Evolutionary conservation across 2,888 invertebrate species (phyloP).

Genomic region (Eilema caniola): DNA sequence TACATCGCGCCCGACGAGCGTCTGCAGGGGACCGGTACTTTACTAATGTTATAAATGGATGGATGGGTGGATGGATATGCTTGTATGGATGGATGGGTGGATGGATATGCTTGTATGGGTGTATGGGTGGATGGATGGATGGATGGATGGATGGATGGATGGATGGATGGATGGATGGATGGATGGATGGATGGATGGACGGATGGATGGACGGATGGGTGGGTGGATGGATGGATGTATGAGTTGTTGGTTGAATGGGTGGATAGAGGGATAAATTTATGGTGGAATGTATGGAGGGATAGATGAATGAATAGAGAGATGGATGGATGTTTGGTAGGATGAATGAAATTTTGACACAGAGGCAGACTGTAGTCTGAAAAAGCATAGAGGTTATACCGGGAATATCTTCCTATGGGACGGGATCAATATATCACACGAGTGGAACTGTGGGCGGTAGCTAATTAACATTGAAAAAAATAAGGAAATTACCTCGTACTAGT

Average conservation of each 20-base stretch:
- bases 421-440: neutral
- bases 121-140: neutral
- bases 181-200: no score
- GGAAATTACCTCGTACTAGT: slow-evolving; percentile 67
- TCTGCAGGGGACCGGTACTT: slow-evolving; percentile 46
- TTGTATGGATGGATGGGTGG: neutral
- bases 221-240: no score
- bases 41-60: neutral
- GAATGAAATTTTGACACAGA: no score
- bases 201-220: neutral
- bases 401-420: neutral
- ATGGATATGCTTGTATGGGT: no score
- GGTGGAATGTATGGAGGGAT: no score
- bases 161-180: neutral
- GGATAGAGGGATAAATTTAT: no score
- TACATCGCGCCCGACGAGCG: slow-evolving; percentile 78
- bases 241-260: no score
- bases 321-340: no score
- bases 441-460: neutral
- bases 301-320: no score
- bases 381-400: neutral
- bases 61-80: no score
- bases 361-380: neutral
- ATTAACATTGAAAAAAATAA: neutral
- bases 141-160: neutral